Percentiles rank a stretch among this genome's conserved stretches.
Conservation (phyloP, 2,113 vertebrate genomes). For the Stictonetta naevosa region DNA sequence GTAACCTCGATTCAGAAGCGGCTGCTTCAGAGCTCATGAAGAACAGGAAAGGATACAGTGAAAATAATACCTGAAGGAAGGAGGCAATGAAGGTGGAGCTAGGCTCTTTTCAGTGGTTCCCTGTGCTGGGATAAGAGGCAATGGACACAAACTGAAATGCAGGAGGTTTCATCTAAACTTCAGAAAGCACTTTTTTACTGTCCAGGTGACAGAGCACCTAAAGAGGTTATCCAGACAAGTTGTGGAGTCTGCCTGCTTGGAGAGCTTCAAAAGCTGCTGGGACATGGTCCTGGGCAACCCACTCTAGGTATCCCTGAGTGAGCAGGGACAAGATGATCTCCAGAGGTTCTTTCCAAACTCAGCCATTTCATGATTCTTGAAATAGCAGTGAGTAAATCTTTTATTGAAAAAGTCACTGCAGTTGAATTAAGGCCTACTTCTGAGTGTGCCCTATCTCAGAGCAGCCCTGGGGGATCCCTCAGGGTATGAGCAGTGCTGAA, state of each 20-base stretch:
- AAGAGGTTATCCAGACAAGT: neutral
- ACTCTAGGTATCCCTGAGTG: neutral
- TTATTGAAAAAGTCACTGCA: neutral
- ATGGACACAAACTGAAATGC: neutral
- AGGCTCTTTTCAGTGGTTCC: neutral
- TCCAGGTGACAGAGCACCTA: neutral
- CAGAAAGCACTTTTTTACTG: neutral
- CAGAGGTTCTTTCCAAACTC: neutral
- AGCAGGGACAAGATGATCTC: neutral
- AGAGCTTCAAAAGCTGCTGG: neutral
- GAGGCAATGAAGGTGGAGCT: neutral
- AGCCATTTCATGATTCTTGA: neutral
- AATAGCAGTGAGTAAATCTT: neutral
- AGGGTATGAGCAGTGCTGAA: neutral
- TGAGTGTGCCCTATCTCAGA: neutral
- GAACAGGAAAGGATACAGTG: neutral
- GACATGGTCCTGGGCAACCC: neutral
- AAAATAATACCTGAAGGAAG: neutral
- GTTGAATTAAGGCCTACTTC: neutral
- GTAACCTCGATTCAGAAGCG: neutral
- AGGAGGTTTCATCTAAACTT: neutral
- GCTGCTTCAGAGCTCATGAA: neutral
- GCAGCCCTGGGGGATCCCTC: neutral
- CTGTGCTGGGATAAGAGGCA: neutral
- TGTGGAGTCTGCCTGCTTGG: neutral